Conservation (phyloP, 2,113 vertebrate species). For the Pluvialis apricaria region DNA sequence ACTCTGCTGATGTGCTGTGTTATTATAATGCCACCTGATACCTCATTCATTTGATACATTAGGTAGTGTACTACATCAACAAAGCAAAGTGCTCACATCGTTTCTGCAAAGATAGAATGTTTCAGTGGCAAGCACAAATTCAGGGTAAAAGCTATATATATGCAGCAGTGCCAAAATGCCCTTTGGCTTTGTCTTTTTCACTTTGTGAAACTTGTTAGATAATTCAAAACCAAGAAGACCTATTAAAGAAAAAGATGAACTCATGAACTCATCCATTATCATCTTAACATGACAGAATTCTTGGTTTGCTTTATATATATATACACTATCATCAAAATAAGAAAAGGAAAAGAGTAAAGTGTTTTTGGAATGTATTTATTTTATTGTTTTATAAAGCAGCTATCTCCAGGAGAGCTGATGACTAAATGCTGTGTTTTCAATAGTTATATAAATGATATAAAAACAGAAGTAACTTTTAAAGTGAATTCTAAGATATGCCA, state of each 20-base stretch:
- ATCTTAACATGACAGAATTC: not conserved
- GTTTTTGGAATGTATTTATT: not conserved
- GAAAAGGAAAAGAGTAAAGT: not conserved
- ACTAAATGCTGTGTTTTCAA: not conserved
- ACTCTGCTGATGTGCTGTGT: constrained; percentile 3
- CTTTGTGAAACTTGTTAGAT: not conserved
- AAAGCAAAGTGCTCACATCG: not conserved
- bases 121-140: not conserved
- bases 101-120: not conserved
- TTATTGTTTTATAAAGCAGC: not conserved
- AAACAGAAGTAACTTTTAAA: not conserved
- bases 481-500: not conserved
- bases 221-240: not conserved
- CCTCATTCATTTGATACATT: constrained; percentile 41
- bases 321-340: not conserved
- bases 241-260: not conserved
- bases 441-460: not conserved
- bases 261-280: not conserved
- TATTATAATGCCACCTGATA: constrained; percentile 41
- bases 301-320: not conserved
- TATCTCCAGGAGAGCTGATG: not conserved
- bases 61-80: not conserved
- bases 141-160: not conserved
- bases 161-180: not conserved
- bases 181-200: not conserved